A percentile compares a stretch with the other conserved stretches of the same genome.
These are phyloP conservation scores for Caenorhabditis wallacei DNA, from an alignment of 2,888 invertebrate species.

Conservation along the genomic window DNA sequence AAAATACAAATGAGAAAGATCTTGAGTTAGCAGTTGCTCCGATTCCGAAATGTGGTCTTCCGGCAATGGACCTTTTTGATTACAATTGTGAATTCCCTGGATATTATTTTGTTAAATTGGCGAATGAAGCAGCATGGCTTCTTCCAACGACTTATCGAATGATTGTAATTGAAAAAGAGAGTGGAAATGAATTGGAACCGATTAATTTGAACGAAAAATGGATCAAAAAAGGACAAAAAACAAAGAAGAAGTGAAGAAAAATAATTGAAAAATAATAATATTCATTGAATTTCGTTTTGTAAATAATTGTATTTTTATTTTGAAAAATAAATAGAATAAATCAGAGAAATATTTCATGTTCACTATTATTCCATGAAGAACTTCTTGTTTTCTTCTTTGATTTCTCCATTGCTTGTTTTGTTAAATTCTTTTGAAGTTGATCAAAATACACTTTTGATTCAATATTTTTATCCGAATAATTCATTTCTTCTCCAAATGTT, in stretches of 20 bases:
- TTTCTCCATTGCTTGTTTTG: constrained; percentile 51
- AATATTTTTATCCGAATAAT: constrained; percentile 53
- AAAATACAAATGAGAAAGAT: constrained; percentile 64
- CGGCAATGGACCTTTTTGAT: constrained; percentile 72
- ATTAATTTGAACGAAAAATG: constrained; percentile 71
- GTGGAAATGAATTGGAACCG: constrained; percentile 59
- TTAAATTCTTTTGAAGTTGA: constrained; percentile 48
- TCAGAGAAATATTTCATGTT: constrained; percentile 53
- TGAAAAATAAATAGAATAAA: neutral
- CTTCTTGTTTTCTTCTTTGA: constrained; percentile 36
- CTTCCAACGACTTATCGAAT: constrained; percentile 66
- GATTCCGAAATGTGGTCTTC: constrained; percentile 71
- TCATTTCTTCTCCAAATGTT: constrained; percentile 64
- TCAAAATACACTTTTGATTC: constrained; percentile 58
- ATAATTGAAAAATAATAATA: neutral
- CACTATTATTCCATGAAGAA: constrained; percentile 45
- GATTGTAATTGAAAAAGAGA: constrained; percentile 58
- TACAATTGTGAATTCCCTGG: constrained; percentile 69
- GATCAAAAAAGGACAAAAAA: constrained; percentile 67
- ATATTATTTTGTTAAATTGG: constrained; percentile 69
- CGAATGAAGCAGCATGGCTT: constrained; percentile 72
- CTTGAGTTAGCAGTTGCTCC: constrained; percentile 66
- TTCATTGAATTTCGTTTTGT: neutral
- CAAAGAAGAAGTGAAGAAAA: constrained; percentile 48
- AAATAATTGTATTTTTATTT: neutral